Evolutionary conservation across 2,888 invertebrate species (phyloP), one percentile per base, ranked within the genome.

Genomic region (Epirrhoe alternata): DNA sequence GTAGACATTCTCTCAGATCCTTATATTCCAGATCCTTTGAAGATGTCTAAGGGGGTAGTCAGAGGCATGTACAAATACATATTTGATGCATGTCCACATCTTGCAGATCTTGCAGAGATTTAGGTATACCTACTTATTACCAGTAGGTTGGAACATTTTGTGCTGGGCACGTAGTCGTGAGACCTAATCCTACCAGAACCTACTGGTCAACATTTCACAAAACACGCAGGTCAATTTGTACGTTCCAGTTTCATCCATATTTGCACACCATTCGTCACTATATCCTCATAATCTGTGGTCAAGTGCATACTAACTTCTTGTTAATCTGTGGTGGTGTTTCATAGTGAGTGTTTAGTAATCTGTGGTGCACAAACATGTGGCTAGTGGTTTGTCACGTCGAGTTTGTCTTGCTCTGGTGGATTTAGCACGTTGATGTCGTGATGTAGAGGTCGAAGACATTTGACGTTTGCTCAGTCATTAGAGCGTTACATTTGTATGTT

Each of bases 341-440:
- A 47, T 49, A 50, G 50, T 35, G 3, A 17, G 30, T 45, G 1
- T 50, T 12, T 35, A 7, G n/a, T 52, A 14, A n/a, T 55, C 56
- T 45, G 56, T 38, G 61, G 24, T 16, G 86, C 86, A 83, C 85
- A 87, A 90, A 89, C 83, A 88, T 81, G 80, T 82, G 75, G 77
- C 83, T 82, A 86, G 86, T 86, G 80, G 81, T 74, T 76, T 78
- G 89, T 91, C 90, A 90, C 90, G 90, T 83, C 78, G 68, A 82
- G 86, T 86, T 87, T 86, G 86, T 83, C 85, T 83, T 80, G 80
- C 77, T 83, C 79, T 81, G 82, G 77, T 84, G 83, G 87, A 89
- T 90, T 92, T 92, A 92, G 90, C 91, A 90, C 90, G 80, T 89
- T 85, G 80, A 75, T 84, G 86, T 81, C 83, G 85, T 88, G 84